Evolutionary conservation across 2,888 invertebrate species (phyloP), one percentile per base, ranked within the genome.

Genomic region (Dryococelus australis): DNA sequence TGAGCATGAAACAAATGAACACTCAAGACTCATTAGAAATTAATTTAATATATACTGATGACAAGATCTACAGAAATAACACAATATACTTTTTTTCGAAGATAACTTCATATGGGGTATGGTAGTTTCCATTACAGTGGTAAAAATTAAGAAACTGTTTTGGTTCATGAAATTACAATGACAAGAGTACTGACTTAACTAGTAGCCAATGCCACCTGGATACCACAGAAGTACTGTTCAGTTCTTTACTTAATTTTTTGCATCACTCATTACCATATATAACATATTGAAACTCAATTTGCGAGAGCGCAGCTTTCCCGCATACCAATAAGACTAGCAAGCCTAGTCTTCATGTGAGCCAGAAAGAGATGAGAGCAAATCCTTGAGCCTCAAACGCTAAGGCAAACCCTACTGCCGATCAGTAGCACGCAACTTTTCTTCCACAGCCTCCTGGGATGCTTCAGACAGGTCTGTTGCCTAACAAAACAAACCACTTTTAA

Each of bases 391-490:
- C 83, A 28, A 43, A 83, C 16, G 51, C 35, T 16, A 12, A 81
- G 86, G 43, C 80, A 85, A 43, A 43, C 84, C 35, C 92, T 93
- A 97, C 95, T 97, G 97, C 94, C 98, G 97, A 94, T 98, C 98
- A 91, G 97, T 98, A 93, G 97, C 96, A 94, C 98, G 97, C 91
- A 98, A 95, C 93, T 98, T 98, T 93, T 98, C 98, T 93, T 98
- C 98, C 90, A 98, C 98, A 90, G 97, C 97, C 93, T 98, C 98
- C 92, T 97, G 97, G 90, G 97, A 97, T 90, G 98, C 97, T 94
- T 99, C 99, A 90, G 98, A 97, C 91, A 97, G 95, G 93, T 99
- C 98, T 92, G 98, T 98, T 92, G 98, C 98, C 94, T 98, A 90
- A 53, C 90, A 90, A 87, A 85, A 65, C 83, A 85, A 81, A 87